Conservation (phyloP, 2,888 invertebrate species). For the Acrocera orbiculus region DNA sequence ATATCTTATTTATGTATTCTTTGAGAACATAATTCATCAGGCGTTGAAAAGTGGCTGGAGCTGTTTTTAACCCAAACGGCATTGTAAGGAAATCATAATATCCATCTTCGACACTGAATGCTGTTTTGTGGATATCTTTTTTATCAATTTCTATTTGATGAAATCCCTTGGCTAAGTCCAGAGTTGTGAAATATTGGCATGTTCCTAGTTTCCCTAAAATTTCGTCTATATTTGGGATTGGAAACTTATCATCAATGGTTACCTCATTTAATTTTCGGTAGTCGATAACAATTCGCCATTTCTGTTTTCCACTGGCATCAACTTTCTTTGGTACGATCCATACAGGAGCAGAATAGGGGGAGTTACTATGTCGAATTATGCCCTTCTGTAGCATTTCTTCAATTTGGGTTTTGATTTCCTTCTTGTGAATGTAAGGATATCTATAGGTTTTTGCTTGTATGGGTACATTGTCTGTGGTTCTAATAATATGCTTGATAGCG, state of each 20-base stretch:
- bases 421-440: no score
- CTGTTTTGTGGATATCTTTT: constrained; percentile 11
- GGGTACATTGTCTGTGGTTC: constrained; percentile 3
- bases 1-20: constrained; percentile 14
- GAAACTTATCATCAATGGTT: constrained; percentile 10
- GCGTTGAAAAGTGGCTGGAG: constrained; percentile 25
- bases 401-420: no score
- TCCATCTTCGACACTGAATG: constrained; percentile 9
- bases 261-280: constrained; percentile 11
- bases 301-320: constrained; percentile 9
- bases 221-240: constrained; percentile 11
- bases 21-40: constrained; percentile 22
- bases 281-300: constrained; percentile 12
- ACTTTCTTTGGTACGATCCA: constrained; percentile 13
- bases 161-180: constrained; percentile 11
- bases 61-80: no score
- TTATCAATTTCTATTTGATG: constrained; percentile 10
- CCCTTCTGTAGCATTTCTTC: no score
- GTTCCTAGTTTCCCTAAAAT: constrained; percentile 10
- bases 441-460: neutral
- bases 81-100: constrained; percentile 14
- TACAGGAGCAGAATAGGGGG: constrained; percentile 10
- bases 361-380: no score
- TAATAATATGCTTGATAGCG: constrained; percentile 3
- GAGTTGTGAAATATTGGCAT: constrained; percentile 9